Evolutionary conservation across 2,797 vertebrate species (phyloP).

Genomic region (Bryconaethiops microstoma): DNA sequence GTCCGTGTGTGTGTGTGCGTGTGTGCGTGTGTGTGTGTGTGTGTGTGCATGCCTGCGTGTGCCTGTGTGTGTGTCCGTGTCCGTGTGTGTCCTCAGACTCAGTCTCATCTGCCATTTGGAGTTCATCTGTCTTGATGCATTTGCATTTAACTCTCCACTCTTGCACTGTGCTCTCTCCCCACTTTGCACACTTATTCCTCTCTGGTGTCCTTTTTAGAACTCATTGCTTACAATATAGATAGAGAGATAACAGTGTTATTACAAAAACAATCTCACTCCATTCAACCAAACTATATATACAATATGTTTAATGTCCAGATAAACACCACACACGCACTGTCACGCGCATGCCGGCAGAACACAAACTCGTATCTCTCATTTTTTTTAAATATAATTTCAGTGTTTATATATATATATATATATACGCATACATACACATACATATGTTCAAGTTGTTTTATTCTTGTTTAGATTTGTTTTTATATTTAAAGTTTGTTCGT

Average conservation of each 20-base stretch:
- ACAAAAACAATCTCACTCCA: background rate
- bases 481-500: too few species aligned
- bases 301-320: background rate
- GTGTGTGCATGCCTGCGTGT: background rate
- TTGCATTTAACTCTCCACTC: constrained; percentile 25
- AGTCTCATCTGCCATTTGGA: constrained; percentile 36
- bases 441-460: too few species aligned
- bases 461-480: too few species aligned
- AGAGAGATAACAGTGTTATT: background rate
- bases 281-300: too few species aligned
- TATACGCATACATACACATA: too few species aligned
- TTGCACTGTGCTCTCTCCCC: constrained; percentile 11
- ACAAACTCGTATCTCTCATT: too few species aligned
- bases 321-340: background rate
- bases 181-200: constrained; percentile 22
- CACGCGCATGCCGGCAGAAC: too few species aligned
- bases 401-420: too few species aligned
- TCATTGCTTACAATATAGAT: background rate
- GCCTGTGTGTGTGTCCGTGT: background rate
- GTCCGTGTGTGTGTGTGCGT: background rate
- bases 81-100: background rate
- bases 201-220: background rate
- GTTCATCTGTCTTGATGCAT: constrained; percentile 40
- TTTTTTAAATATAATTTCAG: too few species aligned
- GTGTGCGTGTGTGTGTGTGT: background rate